phyloP scores from a whole-genome alignment of 2,113 vertebrate species.

The Galbula dea region DNA sequence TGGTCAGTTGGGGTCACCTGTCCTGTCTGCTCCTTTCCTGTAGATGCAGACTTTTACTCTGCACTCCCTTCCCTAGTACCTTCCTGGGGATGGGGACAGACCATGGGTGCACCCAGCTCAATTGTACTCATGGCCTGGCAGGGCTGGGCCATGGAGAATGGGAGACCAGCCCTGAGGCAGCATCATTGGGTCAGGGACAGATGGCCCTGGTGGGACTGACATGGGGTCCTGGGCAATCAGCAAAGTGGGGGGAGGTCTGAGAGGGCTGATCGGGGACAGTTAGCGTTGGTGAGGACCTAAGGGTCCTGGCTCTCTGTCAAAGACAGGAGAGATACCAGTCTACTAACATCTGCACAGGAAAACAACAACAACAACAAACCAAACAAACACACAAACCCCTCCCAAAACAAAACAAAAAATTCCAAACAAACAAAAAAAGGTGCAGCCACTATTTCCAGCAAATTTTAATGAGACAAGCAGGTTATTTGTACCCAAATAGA shows the following conservation, averaged over 20 bases:
- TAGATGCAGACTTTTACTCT: too few species aligned
- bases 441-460: neutral
- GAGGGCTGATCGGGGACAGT: neutral
- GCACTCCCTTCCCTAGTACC: too few species aligned
- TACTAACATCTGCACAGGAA: neutral
- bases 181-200: neutral
- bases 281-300: neutral
- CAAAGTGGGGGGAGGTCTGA: fast-evolving
- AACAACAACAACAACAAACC: too few species aligned
- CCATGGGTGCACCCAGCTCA: fast-evolving
- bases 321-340: neutral
- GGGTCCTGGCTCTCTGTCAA: neutral
- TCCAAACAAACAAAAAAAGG: too few species aligned
- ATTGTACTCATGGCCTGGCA: neutral
- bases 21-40: too few species aligned
- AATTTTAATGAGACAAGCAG: neutral
- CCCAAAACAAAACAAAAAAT: too few species aligned
- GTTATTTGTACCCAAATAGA: neutral
- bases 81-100: too few species aligned
- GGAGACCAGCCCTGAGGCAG: neutral
- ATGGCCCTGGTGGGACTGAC: neutral
- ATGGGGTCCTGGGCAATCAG: neutral
- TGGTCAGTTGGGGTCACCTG: too few species aligned
- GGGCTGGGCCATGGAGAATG: neutral
- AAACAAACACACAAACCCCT: too few species aligned